Percentiles rank a stretch among this genome's conserved stretches.
Evolutionary conservation across 2,888 invertebrate species (phyloP).

Genomic region (Tholera decimalis): DNA sequence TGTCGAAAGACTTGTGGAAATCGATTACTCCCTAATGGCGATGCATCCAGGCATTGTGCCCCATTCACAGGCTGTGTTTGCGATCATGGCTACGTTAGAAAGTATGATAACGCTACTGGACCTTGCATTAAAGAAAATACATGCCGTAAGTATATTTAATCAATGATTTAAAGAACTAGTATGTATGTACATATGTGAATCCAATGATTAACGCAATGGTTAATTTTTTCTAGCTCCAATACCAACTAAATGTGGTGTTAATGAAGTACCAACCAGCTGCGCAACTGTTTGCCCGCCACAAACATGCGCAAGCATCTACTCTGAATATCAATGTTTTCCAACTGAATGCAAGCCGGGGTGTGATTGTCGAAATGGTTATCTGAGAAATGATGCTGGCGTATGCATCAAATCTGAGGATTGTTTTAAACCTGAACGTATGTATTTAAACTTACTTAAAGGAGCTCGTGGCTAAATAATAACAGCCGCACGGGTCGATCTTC

Average conservation of each 20-base stretch:
- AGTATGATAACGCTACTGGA: constrained; percentile 42
- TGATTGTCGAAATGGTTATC: constrained; percentile 49
- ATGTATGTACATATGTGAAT: neutral
- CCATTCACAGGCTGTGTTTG: constrained; percentile 52
- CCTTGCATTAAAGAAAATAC: constrained; percentile 23
- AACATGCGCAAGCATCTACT: constrained; percentile 54
- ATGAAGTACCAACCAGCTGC: constrained; percentile 58
- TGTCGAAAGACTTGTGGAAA: constrained; percentile 51
- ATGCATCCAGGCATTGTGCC: constrained; percentile 18
- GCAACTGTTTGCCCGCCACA: constrained; percentile 60
- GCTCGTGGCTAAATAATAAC: no score
- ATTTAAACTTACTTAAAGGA: no score
- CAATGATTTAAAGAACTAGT: neutral
- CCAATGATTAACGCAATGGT: no score
- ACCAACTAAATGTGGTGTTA: constrained; percentile 52
- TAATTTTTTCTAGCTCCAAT: constrained; percentile 43
- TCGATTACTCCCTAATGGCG: constrained; percentile 10
- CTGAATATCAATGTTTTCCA: constrained; percentile 12
- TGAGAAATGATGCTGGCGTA: no score
- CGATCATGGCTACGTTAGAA: constrained; percentile 18
- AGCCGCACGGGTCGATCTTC: no score
- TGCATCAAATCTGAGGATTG: no score
- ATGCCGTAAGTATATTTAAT: constrained; percentile 31
- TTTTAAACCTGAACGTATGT: no score
- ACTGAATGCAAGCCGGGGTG: constrained; percentile 57